phyloP scores from a whole-genome alignment of 2,888 invertebrate species.

The Cyclophora punctaria region DNA sequence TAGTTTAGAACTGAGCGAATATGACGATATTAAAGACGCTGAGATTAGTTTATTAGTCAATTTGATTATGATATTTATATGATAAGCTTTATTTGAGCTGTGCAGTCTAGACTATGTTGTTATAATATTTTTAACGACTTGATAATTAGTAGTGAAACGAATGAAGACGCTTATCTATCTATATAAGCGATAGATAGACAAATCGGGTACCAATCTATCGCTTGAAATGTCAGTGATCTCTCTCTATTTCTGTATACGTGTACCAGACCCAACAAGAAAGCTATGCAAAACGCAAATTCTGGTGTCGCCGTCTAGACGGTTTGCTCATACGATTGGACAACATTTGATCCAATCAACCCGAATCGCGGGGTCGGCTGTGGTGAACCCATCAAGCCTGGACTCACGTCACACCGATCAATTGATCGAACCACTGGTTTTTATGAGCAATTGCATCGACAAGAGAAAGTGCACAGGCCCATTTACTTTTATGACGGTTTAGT shows the following conservation, averaged over 20 bases:
- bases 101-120: constrained; percentile 5
- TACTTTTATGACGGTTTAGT: constrained; percentile 9
- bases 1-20: constrained; percentile 6
- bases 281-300: constrained; percentile 68
- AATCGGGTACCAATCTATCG: constrained; percentile 55
- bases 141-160: constrained; percentile 26
- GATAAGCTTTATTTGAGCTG: not conserved
- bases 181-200: constrained; percentile 36
- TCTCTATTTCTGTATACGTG: constrained; percentile 57
- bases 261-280: constrained; percentile 64
- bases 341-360: constrained; percentile 71
- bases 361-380: constrained; percentile 55
- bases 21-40: too few relatives aligned
- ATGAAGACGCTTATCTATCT: too few relatives aligned
- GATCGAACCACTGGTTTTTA: constrained; percentile 37
- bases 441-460: constrained; percentile 23
- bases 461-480: constrained; percentile 24
- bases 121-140: constrained; percentile 6
- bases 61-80: too few relatives aligned
- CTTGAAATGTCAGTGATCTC: constrained; percentile 64
- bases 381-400: constrained; percentile 25
- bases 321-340: constrained; percentile 65
- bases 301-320: constrained; percentile 68
- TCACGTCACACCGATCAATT: constrained; percentile 47
- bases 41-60: too few relatives aligned